phyloP scores from a whole-genome alignment of 2,113 vertebrate genomes.

The Anguilla rostrata region DNA sequence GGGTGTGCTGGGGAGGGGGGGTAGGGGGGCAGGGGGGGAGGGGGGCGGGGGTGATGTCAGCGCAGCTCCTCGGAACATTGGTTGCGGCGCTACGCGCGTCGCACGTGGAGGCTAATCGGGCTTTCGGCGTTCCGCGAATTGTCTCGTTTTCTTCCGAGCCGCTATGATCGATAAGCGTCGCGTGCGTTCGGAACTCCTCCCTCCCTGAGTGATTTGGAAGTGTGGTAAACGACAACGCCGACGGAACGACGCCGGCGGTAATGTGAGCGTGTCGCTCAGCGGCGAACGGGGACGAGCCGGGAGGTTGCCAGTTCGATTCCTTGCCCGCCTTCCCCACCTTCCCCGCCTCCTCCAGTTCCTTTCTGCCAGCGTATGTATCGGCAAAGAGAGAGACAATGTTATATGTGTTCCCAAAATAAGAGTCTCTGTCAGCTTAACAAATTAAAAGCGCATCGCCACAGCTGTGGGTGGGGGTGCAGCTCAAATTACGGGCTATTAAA shows the following conservation, averaged over 20 bases:
- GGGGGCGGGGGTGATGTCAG: background rate
- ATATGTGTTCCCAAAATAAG: no score
- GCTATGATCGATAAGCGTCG: background rate
- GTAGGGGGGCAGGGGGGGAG: background rate
- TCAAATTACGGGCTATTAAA: slow-evolving; percentile 39
- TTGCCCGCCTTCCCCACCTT: no score
- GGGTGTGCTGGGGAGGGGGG: background rate
- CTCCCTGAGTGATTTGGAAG: background rate
- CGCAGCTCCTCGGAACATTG: background rate
- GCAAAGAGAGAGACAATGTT: no score
- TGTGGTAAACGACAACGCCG: background rate
- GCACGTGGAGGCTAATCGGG: background rate
- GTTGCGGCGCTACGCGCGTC: background rate
- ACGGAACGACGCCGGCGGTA: background rate
- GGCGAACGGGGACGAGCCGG: background rate
- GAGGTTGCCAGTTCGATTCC: background rate
- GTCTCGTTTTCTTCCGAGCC: background rate
- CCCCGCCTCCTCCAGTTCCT: no score
- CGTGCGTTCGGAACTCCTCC: background rate
- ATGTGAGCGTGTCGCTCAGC: background rate
- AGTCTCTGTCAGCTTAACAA: background rate
- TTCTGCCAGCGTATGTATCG: no score
- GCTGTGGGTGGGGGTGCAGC: background rate
- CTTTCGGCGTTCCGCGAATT: background rate
- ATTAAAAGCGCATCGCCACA: background rate